These are phyloP conservation scores for Orthonychiurus folsomi DNA, from an alignment of 2,888 invertebrate species.

Conservation along the genomic window DNA sequence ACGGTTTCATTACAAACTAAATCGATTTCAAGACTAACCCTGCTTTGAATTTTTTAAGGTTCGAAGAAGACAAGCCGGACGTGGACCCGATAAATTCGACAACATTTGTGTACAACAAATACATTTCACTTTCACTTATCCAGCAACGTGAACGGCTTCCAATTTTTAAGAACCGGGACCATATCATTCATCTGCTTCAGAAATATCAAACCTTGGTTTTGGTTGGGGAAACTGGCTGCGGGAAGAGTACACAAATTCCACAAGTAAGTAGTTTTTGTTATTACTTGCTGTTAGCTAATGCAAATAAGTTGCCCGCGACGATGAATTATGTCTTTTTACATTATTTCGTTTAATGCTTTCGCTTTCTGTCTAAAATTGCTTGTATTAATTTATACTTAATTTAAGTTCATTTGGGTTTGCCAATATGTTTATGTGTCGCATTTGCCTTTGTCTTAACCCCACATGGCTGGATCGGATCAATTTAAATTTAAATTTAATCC, in stretches of 20 bases:
- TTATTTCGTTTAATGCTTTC: too few species aligned
- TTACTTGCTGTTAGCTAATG: not conserved
- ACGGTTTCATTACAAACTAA: too few species aligned
- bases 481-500: too few species aligned
- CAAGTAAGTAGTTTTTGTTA: constrained; percentile 55
- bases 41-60: constrained; percentile 17
- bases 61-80: constrained; percentile 48
- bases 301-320: not conserved
- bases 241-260: constrained; percentile 91
- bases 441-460: too few species aligned
- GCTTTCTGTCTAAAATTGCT: too few species aligned
- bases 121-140: constrained; percentile 70
- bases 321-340: not conserved
- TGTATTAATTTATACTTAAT: too few species aligned
- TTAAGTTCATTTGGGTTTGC: too few species aligned
- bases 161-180: constrained; percentile 72
- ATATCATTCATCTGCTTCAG: constrained; percentile 83
- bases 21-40: not conserved
- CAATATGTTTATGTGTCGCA: too few species aligned
- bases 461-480: too few species aligned
- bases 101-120: constrained; percentile 73
- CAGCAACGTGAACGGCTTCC: constrained; percentile 78
- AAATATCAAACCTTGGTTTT: constrained; percentile 78
- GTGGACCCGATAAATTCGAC: constrained; percentile 52
- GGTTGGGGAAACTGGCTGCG: constrained; percentile 88